phyloP scores from a whole-genome alignment of 1,140 invertebrate genomes.

The Calycopis cecrops region DNA sequence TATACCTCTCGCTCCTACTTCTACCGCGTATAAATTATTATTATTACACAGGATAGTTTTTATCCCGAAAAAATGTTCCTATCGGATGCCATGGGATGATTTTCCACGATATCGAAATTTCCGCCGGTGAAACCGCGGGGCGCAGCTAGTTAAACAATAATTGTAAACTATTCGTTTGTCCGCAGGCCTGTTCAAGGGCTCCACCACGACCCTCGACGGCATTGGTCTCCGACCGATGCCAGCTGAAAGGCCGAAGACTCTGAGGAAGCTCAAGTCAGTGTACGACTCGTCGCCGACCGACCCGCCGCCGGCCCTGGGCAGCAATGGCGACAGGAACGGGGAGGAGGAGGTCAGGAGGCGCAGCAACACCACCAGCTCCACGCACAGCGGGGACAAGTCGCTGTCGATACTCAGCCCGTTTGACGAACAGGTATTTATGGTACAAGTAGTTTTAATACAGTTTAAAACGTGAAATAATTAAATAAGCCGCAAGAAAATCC shows the following conservation, averaged over 20 bases:
- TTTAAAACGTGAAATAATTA: too few relatives aligned
- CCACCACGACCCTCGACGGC: slow-evolving; percentile 78
- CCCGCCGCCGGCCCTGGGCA: slow-evolving; percentile 63
- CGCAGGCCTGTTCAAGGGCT: slow-evolving; percentile 86
- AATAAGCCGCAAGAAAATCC: too few relatives aligned
- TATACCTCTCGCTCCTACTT: too few relatives aligned
- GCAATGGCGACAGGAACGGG: slow-evolving; percentile 47
- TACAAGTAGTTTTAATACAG: too few relatives aligned
- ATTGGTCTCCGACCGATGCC: slow-evolving; percentile 75
- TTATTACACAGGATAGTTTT: too few relatives aligned
- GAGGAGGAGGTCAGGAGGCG: slow-evolving; percentile 58
- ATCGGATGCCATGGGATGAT: too few relatives aligned
- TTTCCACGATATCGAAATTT: too few relatives aligned
- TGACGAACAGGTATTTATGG: slow-evolving; percentile 81
- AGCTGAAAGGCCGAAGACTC: slow-evolving; percentile 83
- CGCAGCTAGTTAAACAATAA: background rate
- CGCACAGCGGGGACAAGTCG: slow-evolving; percentile 75
- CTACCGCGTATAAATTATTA: too few relatives aligned
- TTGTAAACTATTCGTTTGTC: slow-evolving; percentile 30
- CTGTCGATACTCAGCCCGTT: slow-evolving; percentile 89
- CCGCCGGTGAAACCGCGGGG: too few relatives aligned
- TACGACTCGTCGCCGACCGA: slow-evolving; percentile 74
- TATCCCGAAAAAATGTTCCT: too few relatives aligned
- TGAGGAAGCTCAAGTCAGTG: slow-evolving; percentile 81
- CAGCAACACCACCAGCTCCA: slow-evolving; percentile 62